A percentile compares a stretch with the other conserved stretches of the same genome.
These are phyloP conservation scores for Sebastes miniatus DNA, from an alignment of 2,797 vertebrate species.

Conservation along the genomic window DNA sequence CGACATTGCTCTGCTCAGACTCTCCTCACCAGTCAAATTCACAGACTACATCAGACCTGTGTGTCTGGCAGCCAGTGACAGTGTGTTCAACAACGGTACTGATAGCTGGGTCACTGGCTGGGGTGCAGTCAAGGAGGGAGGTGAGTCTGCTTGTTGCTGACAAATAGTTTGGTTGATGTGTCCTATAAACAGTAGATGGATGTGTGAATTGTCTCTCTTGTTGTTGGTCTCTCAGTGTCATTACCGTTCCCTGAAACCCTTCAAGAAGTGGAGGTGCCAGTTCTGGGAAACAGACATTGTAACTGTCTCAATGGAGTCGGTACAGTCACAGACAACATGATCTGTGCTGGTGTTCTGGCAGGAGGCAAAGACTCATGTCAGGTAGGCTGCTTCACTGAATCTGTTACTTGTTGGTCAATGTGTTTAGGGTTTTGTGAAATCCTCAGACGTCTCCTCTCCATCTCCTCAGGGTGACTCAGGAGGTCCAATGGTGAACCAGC, in stretches of 20 bases:
- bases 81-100: conserved; percentile 62
- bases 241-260: conserved; percentile 49
- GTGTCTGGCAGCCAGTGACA: conserved; percentile 77
- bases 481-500: conserved; percentile 62
- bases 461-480: conserved; percentile 34
- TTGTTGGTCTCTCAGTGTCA: conserved; percentile 21
- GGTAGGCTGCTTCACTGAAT: conserved; percentile 23
- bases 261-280: conserved; percentile 69
- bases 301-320: conserved; percentile 44
- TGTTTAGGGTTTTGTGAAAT: neutral
- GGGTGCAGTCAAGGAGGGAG: conserved; percentile 54
- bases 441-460: neutral
- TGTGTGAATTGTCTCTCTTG: neutral
- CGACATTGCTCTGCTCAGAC: conserved; percentile 71
- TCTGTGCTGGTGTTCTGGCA: conserved; percentile 67
- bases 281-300: conserved; percentile 67
- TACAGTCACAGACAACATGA: conserved; percentile 61
- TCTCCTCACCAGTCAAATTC: conserved; percentile 69
- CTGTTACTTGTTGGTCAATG: neutral
- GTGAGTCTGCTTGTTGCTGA: conserved; percentile 41
- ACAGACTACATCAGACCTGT: conserved; percentile 80
- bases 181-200: neutral
- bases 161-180: neutral
- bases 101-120: conserved; percentile 75
- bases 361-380: conserved; percentile 73